A percentile compares a stretch with the other conserved stretches of the same genome.
phyloP scores from a whole-genome alignment of 2,113 vertebrate genomes.

The Nothocercus julius region DNA sequence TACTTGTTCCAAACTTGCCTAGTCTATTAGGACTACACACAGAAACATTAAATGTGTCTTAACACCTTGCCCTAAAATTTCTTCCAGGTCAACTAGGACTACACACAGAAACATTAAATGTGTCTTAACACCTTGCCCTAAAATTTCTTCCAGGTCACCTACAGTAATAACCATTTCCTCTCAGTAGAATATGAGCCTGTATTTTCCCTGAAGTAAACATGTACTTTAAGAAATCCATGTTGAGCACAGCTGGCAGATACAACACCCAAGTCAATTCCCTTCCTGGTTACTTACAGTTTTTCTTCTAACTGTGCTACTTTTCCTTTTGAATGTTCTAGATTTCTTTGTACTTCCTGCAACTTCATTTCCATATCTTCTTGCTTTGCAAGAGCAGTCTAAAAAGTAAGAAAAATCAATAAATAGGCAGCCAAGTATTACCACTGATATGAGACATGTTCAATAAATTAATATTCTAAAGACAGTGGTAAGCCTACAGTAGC shows the following conservation, averaged over 20 bases:
- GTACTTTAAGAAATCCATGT: too few species aligned
- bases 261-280: not conserved
- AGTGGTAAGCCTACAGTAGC: not conserved
- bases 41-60: not conserved
- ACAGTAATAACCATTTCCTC: not conserved
- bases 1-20: not conserved
- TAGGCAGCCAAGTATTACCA: not conserved
- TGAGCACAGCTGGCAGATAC: not conserved
- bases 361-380: conserved; percentile 75
- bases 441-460: not conserved
- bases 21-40: not conserved
- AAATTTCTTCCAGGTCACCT: not conserved
- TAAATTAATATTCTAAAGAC: not conserved
- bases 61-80: not conserved
- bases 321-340: conserved; percentile 69
- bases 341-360: conserved; percentile 61
- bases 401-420: not conserved
- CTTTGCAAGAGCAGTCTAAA: conserved; percentile 67
- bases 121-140: not conserved
- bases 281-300: conserved; percentile 76
- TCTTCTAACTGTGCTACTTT: conserved; percentile 70
- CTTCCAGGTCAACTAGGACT: not conserved
- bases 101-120: not conserved
- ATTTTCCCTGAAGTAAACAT: not conserved
- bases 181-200: not conserved